phyloP scores from a whole-genome alignment of 2,113 vertebrate genomes.

The Anguilla rostrata region DNA sequence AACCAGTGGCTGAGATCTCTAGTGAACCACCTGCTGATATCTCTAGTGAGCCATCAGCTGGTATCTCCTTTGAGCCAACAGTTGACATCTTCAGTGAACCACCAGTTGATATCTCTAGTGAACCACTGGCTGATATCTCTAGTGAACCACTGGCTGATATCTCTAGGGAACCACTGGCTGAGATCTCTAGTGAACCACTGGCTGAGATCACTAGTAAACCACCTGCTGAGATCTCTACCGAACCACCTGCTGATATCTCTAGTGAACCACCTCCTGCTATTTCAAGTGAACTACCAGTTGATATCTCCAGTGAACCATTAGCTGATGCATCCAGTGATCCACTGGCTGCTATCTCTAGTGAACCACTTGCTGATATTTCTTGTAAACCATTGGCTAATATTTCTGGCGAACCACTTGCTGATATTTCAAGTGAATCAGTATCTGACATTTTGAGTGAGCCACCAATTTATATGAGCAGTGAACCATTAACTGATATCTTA shows the following conservation, averaged over 20 bases:
- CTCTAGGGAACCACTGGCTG: background rate
- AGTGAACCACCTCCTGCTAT: background rate
- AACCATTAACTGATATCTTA: background rate
- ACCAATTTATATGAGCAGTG: background rate
- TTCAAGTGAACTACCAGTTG: background rate
- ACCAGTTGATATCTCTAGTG: background rate
- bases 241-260: background rate
- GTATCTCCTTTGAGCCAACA: background rate
- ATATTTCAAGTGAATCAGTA: background rate
- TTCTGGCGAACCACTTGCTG: background rate
- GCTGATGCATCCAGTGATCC: background rate
- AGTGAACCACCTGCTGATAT: too few relatives aligned
- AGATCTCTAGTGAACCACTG: background rate
- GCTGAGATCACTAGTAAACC: background rate
- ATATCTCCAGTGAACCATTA: background rate
- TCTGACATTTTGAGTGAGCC: background rate
- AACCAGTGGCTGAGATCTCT: background rate
- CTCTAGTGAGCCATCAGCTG: too few relatives aligned
- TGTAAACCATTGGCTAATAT: too few relatives aligned
- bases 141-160: background rate
- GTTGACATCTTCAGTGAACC: background rate
- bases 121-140: background rate
- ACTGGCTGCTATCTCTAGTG: background rate
- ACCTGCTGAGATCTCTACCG: background rate
- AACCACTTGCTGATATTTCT: background rate